Evolutionary conservation across 2,113 vertebrate genomes (phyloP).

Genomic region (Plectropomus leopardus): DNA sequence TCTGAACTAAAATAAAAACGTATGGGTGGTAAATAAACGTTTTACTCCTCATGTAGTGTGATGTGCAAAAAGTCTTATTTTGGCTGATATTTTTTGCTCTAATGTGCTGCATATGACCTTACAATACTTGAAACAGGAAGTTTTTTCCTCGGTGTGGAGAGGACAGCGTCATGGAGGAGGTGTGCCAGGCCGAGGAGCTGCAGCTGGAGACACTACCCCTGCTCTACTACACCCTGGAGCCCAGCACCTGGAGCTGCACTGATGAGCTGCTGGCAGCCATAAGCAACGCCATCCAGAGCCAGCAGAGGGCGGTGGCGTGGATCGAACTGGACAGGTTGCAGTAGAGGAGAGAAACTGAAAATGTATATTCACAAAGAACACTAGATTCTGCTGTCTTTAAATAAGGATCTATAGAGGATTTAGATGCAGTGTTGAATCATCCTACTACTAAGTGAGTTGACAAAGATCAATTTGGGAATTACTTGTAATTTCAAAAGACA

Average conservation of each 20-base stretch:
- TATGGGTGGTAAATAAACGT: not conserved
- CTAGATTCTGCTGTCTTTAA: not conserved
- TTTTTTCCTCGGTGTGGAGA: conserved; percentile 77
- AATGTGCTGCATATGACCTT: no score
- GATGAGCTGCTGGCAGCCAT: conserved; percentile 81
- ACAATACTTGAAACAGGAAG: conserved; percentile 72
- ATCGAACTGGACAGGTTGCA: conserved; percentile 82
- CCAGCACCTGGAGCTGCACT: conserved; percentile 81
- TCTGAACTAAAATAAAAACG: no score
- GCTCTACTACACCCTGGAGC: conserved; percentile 80
- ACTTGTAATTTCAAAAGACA: conserved; percentile 1
- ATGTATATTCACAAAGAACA: not conserved
- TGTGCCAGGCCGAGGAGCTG: conserved; percentile 81
- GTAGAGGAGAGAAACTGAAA: conserved; percentile 13
- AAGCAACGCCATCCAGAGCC: conserved; percentile 74
- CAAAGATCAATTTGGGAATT: not conserved
- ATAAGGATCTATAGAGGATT: not conserved
- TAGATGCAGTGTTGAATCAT: not conserved
- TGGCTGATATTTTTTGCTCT: no score
- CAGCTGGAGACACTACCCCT: conserved; percentile 84
- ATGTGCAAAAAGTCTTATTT: no score
- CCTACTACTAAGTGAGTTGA: not conserved
- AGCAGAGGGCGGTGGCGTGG: conserved; percentile 85
- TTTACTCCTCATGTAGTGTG: not conserved
- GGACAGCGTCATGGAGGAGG: conserved; percentile 78